phyloP scores from a whole-genome alignment of 2,888 invertebrate genomes.

The Alcis repandata region DNA sequence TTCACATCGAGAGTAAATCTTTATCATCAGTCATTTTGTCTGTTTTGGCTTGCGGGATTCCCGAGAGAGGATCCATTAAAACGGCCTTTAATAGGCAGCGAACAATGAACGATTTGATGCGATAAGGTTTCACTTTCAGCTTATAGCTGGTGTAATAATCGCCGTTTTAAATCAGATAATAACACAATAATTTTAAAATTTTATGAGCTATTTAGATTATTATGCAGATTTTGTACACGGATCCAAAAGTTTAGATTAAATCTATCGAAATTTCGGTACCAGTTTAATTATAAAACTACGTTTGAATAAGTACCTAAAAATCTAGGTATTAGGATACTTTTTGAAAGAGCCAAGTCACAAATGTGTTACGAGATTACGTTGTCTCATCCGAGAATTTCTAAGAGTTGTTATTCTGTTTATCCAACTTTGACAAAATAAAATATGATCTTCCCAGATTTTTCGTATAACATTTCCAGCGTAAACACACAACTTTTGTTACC shows the following conservation, averaged over 20 bases:
- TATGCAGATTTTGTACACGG: slow-evolving; percentile 15
- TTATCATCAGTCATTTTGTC: slow-evolving; percentile 61
- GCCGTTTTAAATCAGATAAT: slow-evolving; percentile 27
- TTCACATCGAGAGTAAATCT: slow-evolving; percentile 62
- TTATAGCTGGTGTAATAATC: slow-evolving; percentile 32
- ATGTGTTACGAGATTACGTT: background rate
- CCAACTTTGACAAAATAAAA: slow-evolving; percentile 21
- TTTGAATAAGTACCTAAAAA: background rate
- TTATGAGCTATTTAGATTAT: slow-evolving; percentile 34
- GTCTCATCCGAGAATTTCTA: slow-evolving; percentile 1
- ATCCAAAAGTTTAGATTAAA: slow-evolving; percentile 1
- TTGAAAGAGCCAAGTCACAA: background rate
- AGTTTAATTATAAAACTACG: background rate
- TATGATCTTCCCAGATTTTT: slow-evolving; percentile 21
- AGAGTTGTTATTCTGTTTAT: slow-evolving; percentile 13
- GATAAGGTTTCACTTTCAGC: slow-evolving; percentile 31
- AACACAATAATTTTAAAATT: slow-evolving; percentile 29
- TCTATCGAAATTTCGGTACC: background rate
- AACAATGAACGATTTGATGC: slow-evolving; percentile 41
- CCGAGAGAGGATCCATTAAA: slow-evolving; percentile 45
- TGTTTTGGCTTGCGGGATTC: slow-evolving; percentile 51
- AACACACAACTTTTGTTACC: slow-evolving; percentile 30
- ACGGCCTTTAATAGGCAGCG: slow-evolving; percentile 34
- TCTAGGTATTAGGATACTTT: background rate
- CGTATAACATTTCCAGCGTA: slow-evolving; percentile 21